These are phyloP conservation scores for Macroglossus sobrinus DNA, from an alignment of 2,113 vertebrate genomes.

Conservation along the genomic window DNA sequence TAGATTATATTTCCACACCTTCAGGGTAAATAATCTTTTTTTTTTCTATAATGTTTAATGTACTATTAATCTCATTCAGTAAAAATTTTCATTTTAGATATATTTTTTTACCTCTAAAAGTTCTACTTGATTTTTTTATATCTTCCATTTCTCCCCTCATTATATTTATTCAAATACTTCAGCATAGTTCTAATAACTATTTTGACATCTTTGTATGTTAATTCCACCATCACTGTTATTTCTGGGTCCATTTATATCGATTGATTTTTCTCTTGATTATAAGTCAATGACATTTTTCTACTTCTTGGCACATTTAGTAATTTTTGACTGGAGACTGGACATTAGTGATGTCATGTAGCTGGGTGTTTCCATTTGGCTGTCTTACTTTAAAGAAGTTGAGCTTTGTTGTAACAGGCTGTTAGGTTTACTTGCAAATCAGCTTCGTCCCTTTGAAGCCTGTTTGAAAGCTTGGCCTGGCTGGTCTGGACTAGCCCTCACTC, in stretches of 20 bases:
- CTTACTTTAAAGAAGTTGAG: neutral
- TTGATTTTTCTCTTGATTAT: neutral
- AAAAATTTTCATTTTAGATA: neutral
- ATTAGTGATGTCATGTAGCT: neutral
- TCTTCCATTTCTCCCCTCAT: neutral
- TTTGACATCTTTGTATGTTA: neutral
- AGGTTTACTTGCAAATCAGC: neutral
- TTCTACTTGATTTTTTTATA: slow-evolving; percentile 12
- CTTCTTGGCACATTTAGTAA: neutral
- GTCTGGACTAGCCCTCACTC: neutral
- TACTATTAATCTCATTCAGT: neutral
- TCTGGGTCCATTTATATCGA: neutral
- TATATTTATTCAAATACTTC: neutral
- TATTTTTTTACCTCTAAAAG: neutral
- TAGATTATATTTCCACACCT: neutral
- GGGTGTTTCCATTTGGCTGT: neutral
- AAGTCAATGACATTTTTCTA: neutral
- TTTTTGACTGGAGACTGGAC: neutral
- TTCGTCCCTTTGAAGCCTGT: neutral
- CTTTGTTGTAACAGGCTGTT: slow-evolving; percentile 5
- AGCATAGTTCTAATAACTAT: neutral
- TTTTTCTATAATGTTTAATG: neutral
- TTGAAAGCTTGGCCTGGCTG: neutral
- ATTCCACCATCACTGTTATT: neutral
- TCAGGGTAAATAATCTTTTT: neutral